A percentile compares a stretch with the other conserved stretches of the same genome.
Evolutionary conservation across 1,140 invertebrate genomes (phyloP).

Genomic region (Mylabris phalerata): DNA sequence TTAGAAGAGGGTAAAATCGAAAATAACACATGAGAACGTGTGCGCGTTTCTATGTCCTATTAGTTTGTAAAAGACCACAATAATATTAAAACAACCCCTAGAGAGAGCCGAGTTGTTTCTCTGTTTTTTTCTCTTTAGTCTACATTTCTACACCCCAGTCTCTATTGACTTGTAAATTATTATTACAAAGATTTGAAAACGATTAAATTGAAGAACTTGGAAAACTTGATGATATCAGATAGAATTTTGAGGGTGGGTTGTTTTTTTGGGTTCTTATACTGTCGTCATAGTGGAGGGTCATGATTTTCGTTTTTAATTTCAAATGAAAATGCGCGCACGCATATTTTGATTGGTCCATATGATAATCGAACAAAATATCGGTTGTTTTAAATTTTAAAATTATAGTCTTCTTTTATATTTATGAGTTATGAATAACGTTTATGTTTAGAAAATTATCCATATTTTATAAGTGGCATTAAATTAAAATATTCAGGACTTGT

Average conservation of each 20-base stretch:
- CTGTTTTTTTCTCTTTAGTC: background rate
- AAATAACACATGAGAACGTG: constrained; percentile 13
- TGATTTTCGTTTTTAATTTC: constrained; percentile 3
- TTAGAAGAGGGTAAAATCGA: constrained; percentile 2
- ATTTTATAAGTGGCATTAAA: constrained; percentile 15
- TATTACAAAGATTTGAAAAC: constrained; percentile 10
- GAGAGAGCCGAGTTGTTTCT: background rate
- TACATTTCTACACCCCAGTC: background rate
- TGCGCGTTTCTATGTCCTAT: constrained; percentile 6
- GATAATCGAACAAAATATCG: constrained; percentile 16
- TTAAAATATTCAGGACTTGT: background rate
- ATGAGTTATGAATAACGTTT: constrained; percentile 17
- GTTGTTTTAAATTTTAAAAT: constrained; percentile 18
- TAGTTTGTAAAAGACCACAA: constrained; percentile 4
- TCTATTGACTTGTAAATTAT: constrained; percentile 20
- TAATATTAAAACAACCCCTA: background rate
- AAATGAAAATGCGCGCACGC: constrained; percentile 14
- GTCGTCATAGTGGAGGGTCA: too few species aligned
- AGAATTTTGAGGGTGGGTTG: background rate
- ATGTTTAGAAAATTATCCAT: constrained; percentile 20
- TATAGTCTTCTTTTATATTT: constrained; percentile 17
- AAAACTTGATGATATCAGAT: constrained; percentile 13
- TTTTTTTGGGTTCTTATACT: too few species aligned
- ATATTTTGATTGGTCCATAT: constrained; percentile 18
- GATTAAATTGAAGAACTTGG: constrained; percentile 15